Base-by-base conservation (phyloP, 2,888 invertebrate genomes). In the Cephus spinipes region DNA sequence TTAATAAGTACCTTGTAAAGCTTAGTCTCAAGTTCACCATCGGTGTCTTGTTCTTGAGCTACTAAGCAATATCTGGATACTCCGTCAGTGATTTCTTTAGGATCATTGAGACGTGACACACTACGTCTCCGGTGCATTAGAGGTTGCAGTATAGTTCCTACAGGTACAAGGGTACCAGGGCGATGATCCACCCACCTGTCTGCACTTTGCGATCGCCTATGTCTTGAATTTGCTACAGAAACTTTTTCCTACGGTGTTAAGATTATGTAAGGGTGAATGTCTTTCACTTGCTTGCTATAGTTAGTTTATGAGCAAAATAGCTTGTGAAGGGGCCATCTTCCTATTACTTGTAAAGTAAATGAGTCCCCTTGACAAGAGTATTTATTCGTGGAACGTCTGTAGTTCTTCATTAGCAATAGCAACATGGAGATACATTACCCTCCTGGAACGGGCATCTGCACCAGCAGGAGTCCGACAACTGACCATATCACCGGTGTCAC, bases 1-100 rank as follows among this genome's bases (percentile, higher is more conserved):
- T 23, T 55, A 23, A 55, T 55, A 23, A 23, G 9, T 69, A 95
- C 95, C 93, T 98, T 99, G 89, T 97, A 97, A n/a, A 98, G 90
- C 86, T 97, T 97, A 0, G 99, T 99, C 91, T 98, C 98, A 3
- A 99, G 92, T 88, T 98, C 98, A 0, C 99, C 99, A 85, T 96
- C 97, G 0, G 96, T 95, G 89, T 98, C 98, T 31, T 97, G 95
- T 86, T 97, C 97, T 92, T 99, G 99, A 0, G 98, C 96, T 31
- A 98, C 95, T 0, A 99, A 93, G 83, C 98, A 97, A 91, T 99
- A 99, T 88, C 98, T 98, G 0, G 96, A 95, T 32, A 93, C 91
- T 2, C 91, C 91, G 15, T 91, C 91, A 11, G 87, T 90, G 32
- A 91, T 90, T 73, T 91, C 95, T 81, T 96, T 96, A 0, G 96